Evolutionary conservation across 2,113 vertebrate genomes (phyloP), one percentile per base, ranked within the genome.

Genomic region (Morone chrysops): DNA sequence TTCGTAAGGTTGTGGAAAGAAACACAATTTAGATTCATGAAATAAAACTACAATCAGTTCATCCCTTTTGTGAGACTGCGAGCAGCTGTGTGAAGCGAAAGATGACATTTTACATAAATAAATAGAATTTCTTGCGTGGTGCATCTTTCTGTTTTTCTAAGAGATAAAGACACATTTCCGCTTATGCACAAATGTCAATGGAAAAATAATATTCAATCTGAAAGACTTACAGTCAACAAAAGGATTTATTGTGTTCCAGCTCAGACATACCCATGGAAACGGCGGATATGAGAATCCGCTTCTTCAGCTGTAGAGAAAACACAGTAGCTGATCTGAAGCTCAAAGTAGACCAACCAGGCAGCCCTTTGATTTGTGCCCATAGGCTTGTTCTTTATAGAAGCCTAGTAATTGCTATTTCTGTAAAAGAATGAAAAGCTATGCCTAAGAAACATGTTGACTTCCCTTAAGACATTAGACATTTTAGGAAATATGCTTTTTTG

Each of bases 31-130:
- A 75, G 72, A 89, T 93, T 93, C 81, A 91, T 85, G 79, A 88
- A 76, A 73, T 75, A 80, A 71, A 75, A 81, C 51, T 51, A 57
- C 57, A 75, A 78, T 87, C 84, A 78, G 61, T 63, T 78, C 31
- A 47, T 74, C 54, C 66, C 65, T 68, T 59, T 61, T 78, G 53
- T 80, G 85, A 72, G 54, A 43, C 59, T 20, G 71, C 6, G 60
- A 70, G 69, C 82, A 79, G 81, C 86, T 75, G 70, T 61, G 71
- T 70, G 51, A 61, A 70, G 78, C 18, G 7, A 80, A 72, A 69
- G 78, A 70, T 82, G 88, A 84, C 87, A 90, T 90, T 93, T 88
- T 72, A 74, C 85, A 86, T 80, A 90, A 92, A 90, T 89, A 88
- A 89, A 93, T 90, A 83, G 78, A 91, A 89, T 88, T 88, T 78